A percentile compares a stretch with the other conserved stretches of the same genome.
These are phyloP conservation scores for Eulemur macaco DNA, from an alignment of 2,113 vertebrate species.

Conservation along the genomic window DNA sequence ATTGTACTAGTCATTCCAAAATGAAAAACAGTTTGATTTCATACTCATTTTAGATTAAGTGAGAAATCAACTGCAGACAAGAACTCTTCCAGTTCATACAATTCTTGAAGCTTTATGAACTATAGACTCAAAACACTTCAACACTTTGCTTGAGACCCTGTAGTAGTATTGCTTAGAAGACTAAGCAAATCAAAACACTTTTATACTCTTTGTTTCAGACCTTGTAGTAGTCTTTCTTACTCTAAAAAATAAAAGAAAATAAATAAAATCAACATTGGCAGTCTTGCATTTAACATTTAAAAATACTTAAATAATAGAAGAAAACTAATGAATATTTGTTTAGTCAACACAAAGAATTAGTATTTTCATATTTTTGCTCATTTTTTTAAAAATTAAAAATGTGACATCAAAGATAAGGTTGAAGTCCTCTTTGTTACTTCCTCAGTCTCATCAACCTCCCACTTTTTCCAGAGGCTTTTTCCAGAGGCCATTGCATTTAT, in stretches of 20 bases:
- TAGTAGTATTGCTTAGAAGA: background rate
- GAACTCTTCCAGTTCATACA: background rate
- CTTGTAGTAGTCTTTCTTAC: background rate
- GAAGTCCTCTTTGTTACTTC: background rate
- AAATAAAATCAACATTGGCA: background rate
- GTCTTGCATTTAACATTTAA: background rate
- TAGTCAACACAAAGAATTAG: background rate
- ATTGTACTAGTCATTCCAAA: constrained; percentile 27
- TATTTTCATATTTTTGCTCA: background rate
- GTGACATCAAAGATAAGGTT: background rate
- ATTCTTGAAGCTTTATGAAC: constrained; percentile 22
- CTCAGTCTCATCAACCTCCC: background rate
- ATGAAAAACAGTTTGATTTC: constrained; percentile 37
- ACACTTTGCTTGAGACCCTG: background rate
- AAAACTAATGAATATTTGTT: background rate
- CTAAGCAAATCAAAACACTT: background rate
- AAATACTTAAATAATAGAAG: background rate
- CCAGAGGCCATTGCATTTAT: background rate
- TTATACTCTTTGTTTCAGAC: background rate
- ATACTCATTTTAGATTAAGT: constrained; percentile 37
- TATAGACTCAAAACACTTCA: constrained; percentile 6
- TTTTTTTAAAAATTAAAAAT: constrained; percentile 4
- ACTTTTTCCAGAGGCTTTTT: background rate
- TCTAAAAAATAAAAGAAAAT: background rate
- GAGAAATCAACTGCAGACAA: background rate